Base-by-base conservation (phyloP, 1,140 invertebrate species). In the Cydia pomonella region DNA sequence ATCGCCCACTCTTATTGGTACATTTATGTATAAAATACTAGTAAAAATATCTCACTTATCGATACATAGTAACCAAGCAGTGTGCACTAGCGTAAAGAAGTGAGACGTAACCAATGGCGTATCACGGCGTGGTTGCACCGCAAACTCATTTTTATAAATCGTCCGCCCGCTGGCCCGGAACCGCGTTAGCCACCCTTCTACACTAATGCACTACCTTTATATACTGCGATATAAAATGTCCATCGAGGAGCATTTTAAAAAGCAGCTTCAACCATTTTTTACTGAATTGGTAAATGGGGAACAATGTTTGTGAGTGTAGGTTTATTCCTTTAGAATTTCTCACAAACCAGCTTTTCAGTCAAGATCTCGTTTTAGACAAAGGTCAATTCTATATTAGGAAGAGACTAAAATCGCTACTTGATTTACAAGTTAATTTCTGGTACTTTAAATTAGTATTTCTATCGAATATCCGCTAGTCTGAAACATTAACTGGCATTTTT, bases 91-190 rank as follows among this genome's bases (percentile, higher is more conserved):
- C 53, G 2, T 82, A 88, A 90, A 90, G 83, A 90, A 92, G 89
- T 92, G 86, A 92, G 91, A 91, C 88, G 89, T 92, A 92, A 90
- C 88, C 91, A 88, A 92, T 91, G 88, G 88, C 88, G 88, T 92
- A 90, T 87, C 86, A 88, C 87, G 87, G 89, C 80, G 87, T 90
- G 88, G 89, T 90, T 88, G 90, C 89, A 90, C 89, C 89, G 87
- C 90, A 92, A 92, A 92, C 91, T 92, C 91, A 90, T 92, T 92
- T n/a, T 91, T 92, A 91, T 92, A 92, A 92, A 92, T 92, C 89
- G 91, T 80, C 77, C 81, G 84, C 80, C 80, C 87, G 84, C 75
- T 88, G 85, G 87, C 74, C 87, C 91, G 89, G 91, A 92, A 92
- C 91, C 85, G 87, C 89, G 87, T 88, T 88, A 90, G 82, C 82